Base-by-base conservation (phyloP, 2,113 vertebrate genomes). In the Chionodraco myersi region DNA sequence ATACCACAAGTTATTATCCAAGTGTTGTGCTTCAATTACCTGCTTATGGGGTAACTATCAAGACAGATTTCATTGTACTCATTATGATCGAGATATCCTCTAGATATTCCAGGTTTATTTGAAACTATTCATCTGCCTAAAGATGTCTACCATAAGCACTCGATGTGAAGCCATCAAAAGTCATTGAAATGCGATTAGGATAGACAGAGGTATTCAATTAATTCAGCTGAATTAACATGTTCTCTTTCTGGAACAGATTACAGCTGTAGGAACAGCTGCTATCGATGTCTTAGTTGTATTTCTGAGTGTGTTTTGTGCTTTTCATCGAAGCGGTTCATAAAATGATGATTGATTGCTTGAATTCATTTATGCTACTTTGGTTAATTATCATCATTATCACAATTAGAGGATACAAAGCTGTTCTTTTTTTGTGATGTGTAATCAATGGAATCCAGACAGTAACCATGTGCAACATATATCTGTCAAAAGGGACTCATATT, bases 231-330 rank as follows among this genome's bases (percentile, higher is more conserved):
- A 85, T 87, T 77, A 89, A 93, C 77, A 83, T 87, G 77, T 78
- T 85, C 63, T 89, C 77, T 77, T 75, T 68, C 65, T 87, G 62
- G 59, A 84, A 89, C 75, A 83, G 91, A 91, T 82, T 90, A 84
- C 86, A 92, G 88, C 87, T 91, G 86, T 62, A 71, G 36, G 84
- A 94, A 93, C 93, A 94, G 92, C 93, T 94, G 92, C 70, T 60
- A 72, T 78, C 64, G 5, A 77, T 89, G 78, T 82, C 66, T 70
- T 76, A 67, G 86, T 89, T 86, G 63, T 87, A 82, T 91, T 90
- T 88, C 78, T 68, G 61, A 87, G 84, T 77, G 71, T 70, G 78
- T 79, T 89, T 83, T 89, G 5, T 88, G 62, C 76, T 82, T 92
- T 91, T 91, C 80, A 92, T 81, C 61, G 12, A 78, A 83, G 69